These are phyloP conservation scores for Oligia fasciuncula DNA, from an alignment of 2,888 invertebrate genomes.

Conservation along the genomic window DNA sequence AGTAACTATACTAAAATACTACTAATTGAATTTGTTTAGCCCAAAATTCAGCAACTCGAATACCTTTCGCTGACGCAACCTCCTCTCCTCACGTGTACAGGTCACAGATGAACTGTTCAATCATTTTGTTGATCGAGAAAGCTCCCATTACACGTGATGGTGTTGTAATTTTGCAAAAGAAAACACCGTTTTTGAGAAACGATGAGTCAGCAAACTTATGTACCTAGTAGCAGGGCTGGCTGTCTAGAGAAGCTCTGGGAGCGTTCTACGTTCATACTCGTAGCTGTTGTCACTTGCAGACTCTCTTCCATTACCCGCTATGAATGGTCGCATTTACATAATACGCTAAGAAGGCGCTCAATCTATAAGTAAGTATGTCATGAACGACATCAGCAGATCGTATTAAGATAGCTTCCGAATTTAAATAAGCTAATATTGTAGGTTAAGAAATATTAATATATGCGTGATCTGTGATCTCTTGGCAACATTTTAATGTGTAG, in stretches of 20 bases:
- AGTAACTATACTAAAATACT: no score
- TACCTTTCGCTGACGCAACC: no score
- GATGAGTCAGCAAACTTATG: neutral
- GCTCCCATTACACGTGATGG: neutral
- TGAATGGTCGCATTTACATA: constrained; percentile 79
- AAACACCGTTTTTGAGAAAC: neutral
- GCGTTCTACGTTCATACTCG: neutral
- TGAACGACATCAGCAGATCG: constrained; percentile 72
- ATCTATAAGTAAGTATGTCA: constrained; percentile 66
- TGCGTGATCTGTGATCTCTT: constrained; percentile 28
- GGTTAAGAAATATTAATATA: constrained; percentile 21
- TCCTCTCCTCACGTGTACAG: no score
- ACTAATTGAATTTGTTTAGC: no score
- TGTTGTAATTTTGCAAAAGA: neutral
- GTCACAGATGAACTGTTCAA: neutral
- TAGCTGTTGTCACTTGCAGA: neutral
- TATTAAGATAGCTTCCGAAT: constrained; percentile 76
- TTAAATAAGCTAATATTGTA: constrained; percentile 52
- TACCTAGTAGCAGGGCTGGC: neutral
- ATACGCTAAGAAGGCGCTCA: constrained; percentile 72
- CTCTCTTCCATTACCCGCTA: constrained; percentile 69
- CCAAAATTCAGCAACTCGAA: no score
- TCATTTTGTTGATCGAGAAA: neutral
- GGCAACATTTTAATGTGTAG: constrained; percentile 11
- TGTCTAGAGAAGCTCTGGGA: neutral